Conservation (phyloP, 2,888 invertebrate species). For the Rugalucina vietnamica region DNA sequence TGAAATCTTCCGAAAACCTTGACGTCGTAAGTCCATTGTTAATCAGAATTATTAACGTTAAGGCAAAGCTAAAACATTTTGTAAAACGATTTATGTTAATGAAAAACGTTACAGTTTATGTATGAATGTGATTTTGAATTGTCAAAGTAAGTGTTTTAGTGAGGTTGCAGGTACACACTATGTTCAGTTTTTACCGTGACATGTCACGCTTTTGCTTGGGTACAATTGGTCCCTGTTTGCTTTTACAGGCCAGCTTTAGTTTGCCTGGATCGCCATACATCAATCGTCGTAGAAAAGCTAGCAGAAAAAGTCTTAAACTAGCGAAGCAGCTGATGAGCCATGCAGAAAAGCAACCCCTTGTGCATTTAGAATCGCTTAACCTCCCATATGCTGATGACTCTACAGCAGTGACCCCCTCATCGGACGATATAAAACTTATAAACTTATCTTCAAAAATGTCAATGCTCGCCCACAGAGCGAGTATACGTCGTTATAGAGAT, state of each 20-base stretch:
- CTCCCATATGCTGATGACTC: constrained; percentile 99
- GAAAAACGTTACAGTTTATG: no score
- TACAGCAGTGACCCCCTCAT: constrained; percentile 98
- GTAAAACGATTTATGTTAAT: no score
- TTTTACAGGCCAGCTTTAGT: constrained; percentile 95
- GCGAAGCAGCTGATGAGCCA: constrained; percentile 59
- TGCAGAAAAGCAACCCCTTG: constrained; percentile 95
- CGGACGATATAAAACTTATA: constrained; percentile 89
- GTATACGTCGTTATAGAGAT: constrained; percentile 55
- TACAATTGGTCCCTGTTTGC: not conserved
- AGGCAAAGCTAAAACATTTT: no score
- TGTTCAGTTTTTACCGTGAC: not conserved
- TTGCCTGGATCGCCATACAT: constrained; percentile 98
- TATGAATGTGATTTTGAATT: no score
- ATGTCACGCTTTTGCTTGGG: not conserved
- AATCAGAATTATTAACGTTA: no score
- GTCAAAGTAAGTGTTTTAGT: no score
- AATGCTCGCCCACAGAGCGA: constrained; percentile 73
- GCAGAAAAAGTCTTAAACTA: constrained; percentile 87
- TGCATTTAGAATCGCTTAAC: constrained; percentile 89
- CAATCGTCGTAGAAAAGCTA: constrained; percentile 90
- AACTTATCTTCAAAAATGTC: constrained; percentile 85
- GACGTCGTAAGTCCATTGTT: no score
- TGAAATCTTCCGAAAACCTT: no score
- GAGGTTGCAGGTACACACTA: no score